Percentiles rank a stretch among this genome's conserved stretches.
Conservation (phyloP, 2,797 vertebrate genomes). For the Vespertilio murinus region DNA sequence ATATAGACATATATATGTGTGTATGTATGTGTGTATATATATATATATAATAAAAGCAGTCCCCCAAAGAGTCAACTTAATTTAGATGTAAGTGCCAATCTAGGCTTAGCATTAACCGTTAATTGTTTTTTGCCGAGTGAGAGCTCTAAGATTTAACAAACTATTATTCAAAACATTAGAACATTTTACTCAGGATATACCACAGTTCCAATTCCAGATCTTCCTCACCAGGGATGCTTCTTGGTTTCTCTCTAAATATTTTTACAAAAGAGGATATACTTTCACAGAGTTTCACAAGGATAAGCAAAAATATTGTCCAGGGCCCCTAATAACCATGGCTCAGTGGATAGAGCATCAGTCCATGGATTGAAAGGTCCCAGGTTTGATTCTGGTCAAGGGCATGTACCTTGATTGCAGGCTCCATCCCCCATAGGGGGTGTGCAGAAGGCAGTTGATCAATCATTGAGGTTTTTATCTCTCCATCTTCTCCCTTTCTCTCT, state of each 20-base stretch:
- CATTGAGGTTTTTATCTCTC: no score
- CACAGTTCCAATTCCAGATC: not conserved
- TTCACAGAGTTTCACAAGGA: not conserved
- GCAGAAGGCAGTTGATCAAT: no score
- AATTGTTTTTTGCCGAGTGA: not conserved
- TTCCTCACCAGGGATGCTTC: not conserved
- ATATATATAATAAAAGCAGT: no score
- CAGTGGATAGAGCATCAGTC: no score
- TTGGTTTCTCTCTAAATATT: not conserved
- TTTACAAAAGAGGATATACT: not conserved
- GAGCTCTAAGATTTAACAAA: slow-evolving; percentile 18
- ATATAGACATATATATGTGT: no score
- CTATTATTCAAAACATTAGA: slow-evolving; percentile 17
- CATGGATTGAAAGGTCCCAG: no score
- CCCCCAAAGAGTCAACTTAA: not conserved
- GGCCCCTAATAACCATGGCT: no score
- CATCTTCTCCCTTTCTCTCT: no score
- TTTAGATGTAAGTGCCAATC: not conserved
- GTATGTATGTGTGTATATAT: no score
- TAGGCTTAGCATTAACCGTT: slow-evolving; percentile 9
- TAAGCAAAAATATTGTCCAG: not conserved
- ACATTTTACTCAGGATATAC: not conserved
- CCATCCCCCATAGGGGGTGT: no score
- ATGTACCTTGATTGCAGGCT: no score
- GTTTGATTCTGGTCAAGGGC: no score